Conservation (phyloP, 2,797 vertebrate genomes). For the Oryzias sinensis region DNA sequence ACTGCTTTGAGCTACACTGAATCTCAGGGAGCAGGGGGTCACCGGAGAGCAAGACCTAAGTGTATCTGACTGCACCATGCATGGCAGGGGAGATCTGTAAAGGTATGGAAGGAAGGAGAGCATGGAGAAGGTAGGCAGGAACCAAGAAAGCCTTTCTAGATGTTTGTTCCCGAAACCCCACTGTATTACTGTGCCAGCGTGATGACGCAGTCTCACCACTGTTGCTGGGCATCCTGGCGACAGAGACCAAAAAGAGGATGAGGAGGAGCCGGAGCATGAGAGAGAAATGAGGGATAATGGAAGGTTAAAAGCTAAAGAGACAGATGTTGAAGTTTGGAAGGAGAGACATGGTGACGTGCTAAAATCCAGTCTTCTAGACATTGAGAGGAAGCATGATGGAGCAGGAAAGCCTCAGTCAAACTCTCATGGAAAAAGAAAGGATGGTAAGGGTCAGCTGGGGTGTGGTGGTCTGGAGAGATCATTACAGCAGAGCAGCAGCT, state of each 20-base stretch:
- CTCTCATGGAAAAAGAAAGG: slow-evolving; percentile 19
- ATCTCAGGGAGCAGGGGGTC: slow-evolving; percentile 63
- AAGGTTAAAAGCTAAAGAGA: slow-evolving; percentile 60
- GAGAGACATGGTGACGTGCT: slow-evolving; percentile 67
- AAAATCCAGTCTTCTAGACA: slow-evolving; percentile 65
- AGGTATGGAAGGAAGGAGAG: slow-evolving; percentile 9
- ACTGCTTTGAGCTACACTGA: slow-evolving; percentile 51
- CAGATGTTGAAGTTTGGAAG: slow-evolving; percentile 71
- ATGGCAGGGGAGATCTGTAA: slow-evolving; percentile 43
- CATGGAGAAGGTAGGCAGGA: slow-evolving; percentile 1
- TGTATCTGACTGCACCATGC: slow-evolving; percentile 58
- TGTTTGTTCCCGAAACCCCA: slow-evolving; percentile 29
- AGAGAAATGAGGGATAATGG: slow-evolving; percentile 53
- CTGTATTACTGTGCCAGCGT: slow-evolving; percentile 37
- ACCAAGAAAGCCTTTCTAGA: slow-evolving; percentile 20
- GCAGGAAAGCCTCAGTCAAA: slow-evolving; percentile 54
- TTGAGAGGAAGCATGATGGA: slow-evolving; percentile 54
- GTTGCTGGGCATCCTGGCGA: slow-evolving; percentile 74
- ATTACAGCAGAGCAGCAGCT: slow-evolving; percentile 46
- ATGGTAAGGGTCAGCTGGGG: neutral
- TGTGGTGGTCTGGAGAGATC: slow-evolving; percentile 2
- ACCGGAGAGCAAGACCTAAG: slow-evolving; percentile 53
- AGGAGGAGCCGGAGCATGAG: slow-evolving; percentile 47
- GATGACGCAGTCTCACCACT: slow-evolving; percentile 59
- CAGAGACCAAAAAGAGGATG: slow-evolving; percentile 69